Percentiles rank a stretch among this genome's conserved stretches.
phyloP scores from a whole-genome alignment of 2,888 invertebrate species.

The Rhamnusium bicolor region DNA sequence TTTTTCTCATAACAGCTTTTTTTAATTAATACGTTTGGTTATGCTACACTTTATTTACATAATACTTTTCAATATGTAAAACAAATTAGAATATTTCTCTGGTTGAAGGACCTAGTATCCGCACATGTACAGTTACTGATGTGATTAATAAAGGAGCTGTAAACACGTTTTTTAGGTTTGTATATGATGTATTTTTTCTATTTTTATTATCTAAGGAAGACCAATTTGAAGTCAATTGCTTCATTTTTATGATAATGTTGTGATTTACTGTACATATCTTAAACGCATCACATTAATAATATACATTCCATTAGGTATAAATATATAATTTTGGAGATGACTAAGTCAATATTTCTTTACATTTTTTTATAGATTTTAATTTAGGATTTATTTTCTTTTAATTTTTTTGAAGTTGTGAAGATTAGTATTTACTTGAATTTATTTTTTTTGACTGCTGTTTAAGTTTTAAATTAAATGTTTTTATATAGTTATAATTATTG shows the following conservation, averaged over 20 bases:
- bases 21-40: no score
- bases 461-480: not conserved
- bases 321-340: conserved; percentile 26
- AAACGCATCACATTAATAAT: conserved; percentile 17
- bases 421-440: not conserved
- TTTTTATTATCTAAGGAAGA: not conserved
- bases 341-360: conserved; percentile 27
- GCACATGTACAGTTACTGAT: no score
- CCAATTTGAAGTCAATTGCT: conserved; percentile 10
- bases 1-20: no score
- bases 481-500: not conserved
- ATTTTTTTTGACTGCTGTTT: not conserved
- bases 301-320: conserved; percentile 27
- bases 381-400: not conserved
- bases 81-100: no score
- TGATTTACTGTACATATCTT: conserved; percentile 23
- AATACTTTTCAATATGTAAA: no score
- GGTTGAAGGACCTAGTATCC: no score
- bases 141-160: not conserved
- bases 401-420: not conserved
- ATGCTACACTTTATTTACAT: no score
- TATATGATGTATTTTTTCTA: not conserved
- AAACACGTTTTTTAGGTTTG: not conserved
- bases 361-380: not conserved
- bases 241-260: conserved; percentile 10